These are phyloP conservation scores for Macquaria australasica DNA, from an alignment of 2,113 vertebrate species.

Conservation along the genomic window DNA sequence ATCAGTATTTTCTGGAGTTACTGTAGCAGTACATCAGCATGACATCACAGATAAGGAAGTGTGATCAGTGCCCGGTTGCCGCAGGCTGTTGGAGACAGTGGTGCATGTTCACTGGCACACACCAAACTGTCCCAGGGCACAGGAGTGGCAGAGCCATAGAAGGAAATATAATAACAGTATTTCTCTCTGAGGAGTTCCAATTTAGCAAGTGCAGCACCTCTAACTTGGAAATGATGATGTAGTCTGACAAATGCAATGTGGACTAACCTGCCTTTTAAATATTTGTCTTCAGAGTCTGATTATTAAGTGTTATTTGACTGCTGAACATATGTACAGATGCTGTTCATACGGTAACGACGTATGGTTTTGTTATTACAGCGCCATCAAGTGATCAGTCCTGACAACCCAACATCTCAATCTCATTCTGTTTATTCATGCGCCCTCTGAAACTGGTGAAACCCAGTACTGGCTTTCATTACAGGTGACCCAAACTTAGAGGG, in stretches of 20 bases:
- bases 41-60: conserved; percentile 62
- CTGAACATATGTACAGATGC: conserved; percentile 25
- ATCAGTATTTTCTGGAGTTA: conserved; percentile 32
- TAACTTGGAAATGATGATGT: background rate
- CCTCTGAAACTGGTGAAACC: conserved; percentile 33
- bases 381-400: conserved; percentile 76
- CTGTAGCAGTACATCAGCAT: conserved; percentile 48
- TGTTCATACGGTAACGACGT: background rate
- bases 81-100: conserved; percentile 59
- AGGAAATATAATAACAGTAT: conserved; percentile 46
- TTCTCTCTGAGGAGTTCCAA: background rate
- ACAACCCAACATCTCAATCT: conserved; percentile 39
- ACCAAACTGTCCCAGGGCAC: conserved; percentile 48
- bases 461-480: conserved; percentile 5
- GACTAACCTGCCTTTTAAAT: conserved; percentile 9
- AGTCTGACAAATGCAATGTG: background rate
- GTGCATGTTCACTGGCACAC: conserved; percentile 57
- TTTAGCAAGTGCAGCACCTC: background rate
- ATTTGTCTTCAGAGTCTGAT: conserved; percentile 20
- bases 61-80: conserved; percentile 37
- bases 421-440: conserved; percentile 17
- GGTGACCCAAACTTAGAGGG: conserved; percentile 15
- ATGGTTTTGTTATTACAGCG: conserved; percentile 72
- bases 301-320: conserved; percentile 18
- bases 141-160: conserved; percentile 55